Percentiles rank a stretch among this genome's conserved stretches.
phyloP scores from a whole-genome alignment of 1,140 invertebrate genomes.

The Bombus turneri region DNA sequence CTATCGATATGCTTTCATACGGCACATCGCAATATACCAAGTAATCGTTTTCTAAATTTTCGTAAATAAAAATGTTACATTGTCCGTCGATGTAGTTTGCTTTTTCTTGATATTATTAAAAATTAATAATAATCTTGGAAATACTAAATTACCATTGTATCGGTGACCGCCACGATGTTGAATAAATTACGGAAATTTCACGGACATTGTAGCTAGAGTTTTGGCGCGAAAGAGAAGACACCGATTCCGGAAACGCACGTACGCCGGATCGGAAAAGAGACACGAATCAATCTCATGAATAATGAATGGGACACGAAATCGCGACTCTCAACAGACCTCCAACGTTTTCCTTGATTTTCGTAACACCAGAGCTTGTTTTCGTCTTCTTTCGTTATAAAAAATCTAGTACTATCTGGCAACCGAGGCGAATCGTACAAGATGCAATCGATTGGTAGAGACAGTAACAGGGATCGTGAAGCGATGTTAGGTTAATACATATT shows the following conservation, averaged over 20 bases:
- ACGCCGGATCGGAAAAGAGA: conserved; percentile 1
- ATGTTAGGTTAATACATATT: not conserved
- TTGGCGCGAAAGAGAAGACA: not conserved
- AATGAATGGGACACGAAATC: conserved; percentile 1
- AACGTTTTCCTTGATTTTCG: not conserved
- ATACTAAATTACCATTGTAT: fast-evolving
- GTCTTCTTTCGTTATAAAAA: not conserved
- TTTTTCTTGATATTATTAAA: too few relatives aligned
- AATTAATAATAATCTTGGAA: too few relatives aligned
- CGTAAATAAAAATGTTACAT: too few relatives aligned
- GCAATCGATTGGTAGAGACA: not conserved
- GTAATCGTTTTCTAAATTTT: too few relatives aligned
- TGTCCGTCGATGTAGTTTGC: too few relatives aligned
- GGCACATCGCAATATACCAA: too few relatives aligned
- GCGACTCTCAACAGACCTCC: not conserved
- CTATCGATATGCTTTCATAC: too few relatives aligned
- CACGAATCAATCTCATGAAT: conserved; percentile 23
- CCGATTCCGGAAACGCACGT: conserved; percentile 5
- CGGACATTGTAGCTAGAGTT: not conserved
- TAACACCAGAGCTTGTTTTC: not conserved
- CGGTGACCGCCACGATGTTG: too few relatives aligned
- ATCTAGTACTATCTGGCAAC: not conserved
- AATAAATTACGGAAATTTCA: not conserved
- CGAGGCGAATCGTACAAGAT: not conserved
- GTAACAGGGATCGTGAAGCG: not conserved